phyloP scores from a whole-genome alignment of 2,888 invertebrate species.

The Ptychoptera contaminata region DNA sequence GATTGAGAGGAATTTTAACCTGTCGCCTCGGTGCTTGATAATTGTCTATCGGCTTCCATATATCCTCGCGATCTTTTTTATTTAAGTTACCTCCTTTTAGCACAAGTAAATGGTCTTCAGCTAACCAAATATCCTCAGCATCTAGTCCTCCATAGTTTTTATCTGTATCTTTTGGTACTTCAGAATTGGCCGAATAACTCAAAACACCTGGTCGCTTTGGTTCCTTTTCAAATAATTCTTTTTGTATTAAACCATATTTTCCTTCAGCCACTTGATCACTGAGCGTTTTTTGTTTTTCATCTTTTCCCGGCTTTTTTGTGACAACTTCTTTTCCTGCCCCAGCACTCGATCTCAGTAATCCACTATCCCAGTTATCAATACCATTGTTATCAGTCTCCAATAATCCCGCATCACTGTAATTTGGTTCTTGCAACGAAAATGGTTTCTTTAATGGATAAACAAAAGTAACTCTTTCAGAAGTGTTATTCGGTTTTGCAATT shows the following conservation, averaged over 20 bases:
- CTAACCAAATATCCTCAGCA: constrained; percentile 78
- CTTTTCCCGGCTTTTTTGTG: constrained; percentile 26
- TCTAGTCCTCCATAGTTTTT: constrained; percentile 67
- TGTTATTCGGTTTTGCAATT: constrained; percentile 1
- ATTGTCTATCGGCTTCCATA: constrained; percentile 71
- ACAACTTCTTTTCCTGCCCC: constrained; percentile 44
- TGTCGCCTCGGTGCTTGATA: constrained; percentile 70
- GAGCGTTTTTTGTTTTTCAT: constrained; percentile 68
- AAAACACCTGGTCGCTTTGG: constrained; percentile 66
- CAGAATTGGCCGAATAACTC: constrained; percentile 65
- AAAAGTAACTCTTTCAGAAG: not conserved
- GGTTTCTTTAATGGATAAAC: not conserved
- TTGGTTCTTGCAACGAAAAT: constrained; percentile 1
- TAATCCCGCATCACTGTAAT: constrained; percentile 21
- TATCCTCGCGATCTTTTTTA: constrained; percentile 30
- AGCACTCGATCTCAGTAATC: constrained; percentile 50
- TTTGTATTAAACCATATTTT: constrained; percentile 76
- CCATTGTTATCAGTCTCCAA: constrained; percentile 25
- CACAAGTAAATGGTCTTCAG: constrained; percentile 74
- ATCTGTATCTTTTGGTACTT: constrained; percentile 64
- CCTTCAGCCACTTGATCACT: constrained; percentile 84
- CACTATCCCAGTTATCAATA: constrained; percentile 43
- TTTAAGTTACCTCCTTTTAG: constrained; percentile 60
- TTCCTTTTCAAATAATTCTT: constrained; percentile 56
- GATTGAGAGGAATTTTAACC: constrained; percentile 68